Conservation (phyloP, 2,888 invertebrate genomes). For the Boloria selene region DNA sequence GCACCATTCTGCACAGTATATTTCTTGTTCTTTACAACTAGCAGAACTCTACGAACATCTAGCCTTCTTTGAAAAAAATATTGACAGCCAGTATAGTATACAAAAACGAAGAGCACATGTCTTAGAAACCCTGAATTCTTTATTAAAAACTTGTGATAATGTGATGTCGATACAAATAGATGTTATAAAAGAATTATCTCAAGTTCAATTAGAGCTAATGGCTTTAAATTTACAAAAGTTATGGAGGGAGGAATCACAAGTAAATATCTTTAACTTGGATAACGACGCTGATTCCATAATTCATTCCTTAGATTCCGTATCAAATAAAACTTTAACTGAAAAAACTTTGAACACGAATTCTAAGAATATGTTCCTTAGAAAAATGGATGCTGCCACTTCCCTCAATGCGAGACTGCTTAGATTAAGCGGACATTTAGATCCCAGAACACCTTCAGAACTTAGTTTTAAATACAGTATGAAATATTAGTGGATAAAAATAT, state of each 20-base stretch:
- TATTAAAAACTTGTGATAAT: slow-evolving; percentile 75
- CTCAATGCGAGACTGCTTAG: slow-evolving; percentile 68
- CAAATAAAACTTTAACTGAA: slow-evolving; percentile 71
- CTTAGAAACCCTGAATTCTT: slow-evolving; percentile 79
- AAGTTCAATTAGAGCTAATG: slow-evolving; percentile 84
- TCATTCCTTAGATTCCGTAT: slow-evolving; percentile 65
- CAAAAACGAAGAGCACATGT: slow-evolving; percentile 83
- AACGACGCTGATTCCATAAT: slow-evolving; percentile 70
- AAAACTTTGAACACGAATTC: slow-evolving; percentile 63
- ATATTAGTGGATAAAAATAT: neutral
- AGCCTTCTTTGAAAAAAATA: slow-evolving; percentile 87
- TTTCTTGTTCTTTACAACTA: slow-evolving; percentile 82
- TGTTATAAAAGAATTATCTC: slow-evolving; percentile 83
- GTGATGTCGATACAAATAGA: slow-evolving; percentile 80
- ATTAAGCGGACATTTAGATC: slow-evolving; percentile 63
- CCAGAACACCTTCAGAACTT: slow-evolving; percentile 59
- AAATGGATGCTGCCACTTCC: slow-evolving; percentile 74
- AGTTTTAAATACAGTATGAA: slow-evolving; percentile 48
- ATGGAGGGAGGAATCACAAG: slow-evolving; percentile 76
- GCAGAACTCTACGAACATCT: slow-evolving; percentile 86
- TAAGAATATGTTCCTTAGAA: slow-evolving; percentile 68
- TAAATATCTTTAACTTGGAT: slow-evolving; percentile 65
- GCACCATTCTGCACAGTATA: slow-evolving; percentile 82
- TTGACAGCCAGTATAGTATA: slow-evolving; percentile 83
- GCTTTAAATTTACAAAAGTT: slow-evolving; percentile 83